These are phyloP conservation scores for Drosophila nigromelanica DNA, from an alignment of 1,140 invertebrate species.

Conservation along the genomic window DNA sequence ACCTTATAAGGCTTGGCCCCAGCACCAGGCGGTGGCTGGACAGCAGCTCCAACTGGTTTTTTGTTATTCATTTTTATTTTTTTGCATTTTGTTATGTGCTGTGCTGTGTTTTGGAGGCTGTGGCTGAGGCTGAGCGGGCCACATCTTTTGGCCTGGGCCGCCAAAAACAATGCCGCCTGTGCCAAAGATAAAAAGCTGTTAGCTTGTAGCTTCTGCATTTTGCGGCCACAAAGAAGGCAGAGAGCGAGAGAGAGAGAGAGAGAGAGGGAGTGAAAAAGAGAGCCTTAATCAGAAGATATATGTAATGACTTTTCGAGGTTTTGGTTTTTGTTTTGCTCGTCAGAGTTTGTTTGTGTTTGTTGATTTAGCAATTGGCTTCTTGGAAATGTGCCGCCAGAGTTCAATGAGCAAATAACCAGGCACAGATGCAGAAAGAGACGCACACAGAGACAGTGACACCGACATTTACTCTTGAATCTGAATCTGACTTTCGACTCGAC, in stretches of 20 bases:
- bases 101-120: slow-evolving; percentile 29
- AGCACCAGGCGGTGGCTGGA: slow-evolving; percentile 29
- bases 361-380: slow-evolving; percentile 80
- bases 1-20: slow-evolving; percentile 68
- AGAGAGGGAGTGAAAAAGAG: not conserved
- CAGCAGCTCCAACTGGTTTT: slow-evolving; percentile 49
- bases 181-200: slow-evolving; percentile 82
- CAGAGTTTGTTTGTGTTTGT: slow-evolving; percentile 57
- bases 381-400: slow-evolving; percentile 70
- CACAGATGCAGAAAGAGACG: not conserved
- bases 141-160: slow-evolving; percentile 44
- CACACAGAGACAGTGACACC: slow-evolving; percentile 7
- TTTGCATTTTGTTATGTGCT: slow-evolving; percentile 4
- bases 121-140: not conserved
- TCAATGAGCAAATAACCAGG: slow-evolving; percentile 51
- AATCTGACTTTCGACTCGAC: slow-evolving; percentile 14
- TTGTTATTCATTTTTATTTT: slow-evolving; percentile 25
- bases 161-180: slow-evolving; percentile 71
- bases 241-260: not conserved
- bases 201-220: slow-evolving; percentile 83
- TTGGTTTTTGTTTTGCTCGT: slow-evolving; percentile 71
- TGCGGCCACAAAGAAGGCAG: slow-evolving; percentile 30
- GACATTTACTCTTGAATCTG: not conserved
- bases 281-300: slow-evolving; percentile 64
- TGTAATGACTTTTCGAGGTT: slow-evolving; percentile 80